These are phyloP conservation scores for Ammospiza maritima DNA, from an alignment of 2,797 vertebrate species.

Conservation along the genomic window DNA sequence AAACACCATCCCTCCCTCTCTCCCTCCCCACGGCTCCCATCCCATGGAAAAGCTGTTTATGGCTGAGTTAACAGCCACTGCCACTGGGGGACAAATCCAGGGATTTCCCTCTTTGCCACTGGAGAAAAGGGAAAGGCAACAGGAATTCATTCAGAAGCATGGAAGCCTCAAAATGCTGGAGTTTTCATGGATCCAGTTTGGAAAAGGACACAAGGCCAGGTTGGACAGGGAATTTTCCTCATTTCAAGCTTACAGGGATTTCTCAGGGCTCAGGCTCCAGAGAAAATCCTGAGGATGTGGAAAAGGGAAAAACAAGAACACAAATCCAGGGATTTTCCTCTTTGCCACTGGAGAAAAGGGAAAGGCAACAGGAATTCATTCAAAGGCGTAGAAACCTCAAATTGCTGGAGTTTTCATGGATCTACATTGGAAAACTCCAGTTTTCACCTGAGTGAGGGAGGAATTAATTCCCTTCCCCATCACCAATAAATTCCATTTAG, in stretches of 20 bases:
- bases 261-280: too few species aligned
- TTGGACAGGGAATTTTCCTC: too few species aligned
- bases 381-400: not conserved
- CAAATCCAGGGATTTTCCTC: not conserved
- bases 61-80: not conserved
- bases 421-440: not conserved
- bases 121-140: not conserved
- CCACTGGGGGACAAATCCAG: not conserved
- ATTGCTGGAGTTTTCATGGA: not conserved
- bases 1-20: not conserved
- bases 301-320: not conserved
- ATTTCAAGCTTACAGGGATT: too few species aligned
- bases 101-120: not conserved
- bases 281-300: too few species aligned
- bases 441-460: not conserved
- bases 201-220: not conserved
- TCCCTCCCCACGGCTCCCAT: not conserved
- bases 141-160: rapidly evolving
- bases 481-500: not conserved
- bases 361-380: not conserved
- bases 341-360: not conserved
- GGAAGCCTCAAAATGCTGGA: not conserved
- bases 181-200: rapidly evolving
- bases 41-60: not conserved
- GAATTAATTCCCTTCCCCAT: not conserved